Base-by-base conservation (phyloP, 2,113 vertebrate species). In the Climacteris rufus region DNA sequence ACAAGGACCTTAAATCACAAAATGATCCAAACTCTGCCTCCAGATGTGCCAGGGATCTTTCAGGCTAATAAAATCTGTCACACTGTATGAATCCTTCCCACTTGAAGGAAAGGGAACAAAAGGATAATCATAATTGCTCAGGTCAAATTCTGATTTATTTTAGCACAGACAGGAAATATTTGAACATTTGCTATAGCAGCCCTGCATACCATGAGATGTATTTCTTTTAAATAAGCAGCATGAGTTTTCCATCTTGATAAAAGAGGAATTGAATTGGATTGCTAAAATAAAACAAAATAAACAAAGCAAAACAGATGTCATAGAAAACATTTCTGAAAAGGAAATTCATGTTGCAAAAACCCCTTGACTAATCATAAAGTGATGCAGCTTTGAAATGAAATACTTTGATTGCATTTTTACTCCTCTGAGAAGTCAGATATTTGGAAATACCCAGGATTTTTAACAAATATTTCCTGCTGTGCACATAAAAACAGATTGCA, bases 341-440 rank as follows among this genome's bases (percentile, higher is more conserved):
- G 79, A 93, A 94, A 96, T 96, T 94, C 74, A 42, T 92, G 90
- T 80, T 92, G 88, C 96, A 91, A 97, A 96, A 84, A 83, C 13
- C 63, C 68, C 84, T 95, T 97, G 90, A 84, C 94, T 97, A 96
- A 98, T 95, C 97, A 95, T 68, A 89, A 98, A 97, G 39, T 88
- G 92, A 95, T 91, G 95, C 69, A 95, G 92, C 95, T 96, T 81
- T 94, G 95, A 97, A 97, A 97, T 93, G 96, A 98, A 98, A 98
- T 94, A 95, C 95, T 97, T 93, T 93, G 96, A 91, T 90, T 97
- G 95, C 91, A 18, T 97, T 98, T 97, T 96, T 87, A 90, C 81
- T 87, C 96, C 97, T 96, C 89, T 95, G 95, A 97, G 83, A 90
- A 96, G 91, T 95, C 94, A 97, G 94, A 97, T 94, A 94, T 97